Percentiles rank a stretch among this genome's conserved stretches.
Evolutionary conservation across 1,140 invertebrate species (phyloP).

Genomic region (Drepana arcuata): DNA sequence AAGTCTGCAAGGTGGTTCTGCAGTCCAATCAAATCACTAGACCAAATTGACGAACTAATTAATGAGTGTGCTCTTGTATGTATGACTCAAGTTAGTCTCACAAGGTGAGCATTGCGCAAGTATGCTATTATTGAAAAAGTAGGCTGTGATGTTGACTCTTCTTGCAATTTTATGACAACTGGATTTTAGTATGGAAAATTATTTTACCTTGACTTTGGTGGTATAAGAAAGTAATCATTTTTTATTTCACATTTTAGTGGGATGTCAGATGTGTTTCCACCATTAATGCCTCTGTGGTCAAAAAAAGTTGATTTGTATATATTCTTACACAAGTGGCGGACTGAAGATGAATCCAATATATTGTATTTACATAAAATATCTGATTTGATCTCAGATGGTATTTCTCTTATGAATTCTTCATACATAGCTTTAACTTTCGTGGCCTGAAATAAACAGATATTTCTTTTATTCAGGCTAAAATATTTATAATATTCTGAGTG

Average conservation of each 20-base stretch:
- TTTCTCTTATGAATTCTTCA: constrained; percentile 19
- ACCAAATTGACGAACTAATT: no score
- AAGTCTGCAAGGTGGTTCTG: no score
- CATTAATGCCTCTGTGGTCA: constrained; percentile 28
- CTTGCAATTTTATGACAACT: no score
- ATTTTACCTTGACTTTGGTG: constrained; percentile 46
- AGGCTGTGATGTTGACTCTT: no score
- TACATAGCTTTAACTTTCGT: constrained; percentile 26
- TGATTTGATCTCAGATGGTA: constrained; percentile 18
- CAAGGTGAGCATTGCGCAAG: no score
- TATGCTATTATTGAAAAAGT: no score
- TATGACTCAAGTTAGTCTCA: no score
- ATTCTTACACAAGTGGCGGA: constrained; percentile 32
- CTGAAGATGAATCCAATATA: constrained; percentile 18
- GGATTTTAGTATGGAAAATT: no score
- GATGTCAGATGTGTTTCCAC: constrained; percentile 40
- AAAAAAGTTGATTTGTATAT: constrained; percentile 41
- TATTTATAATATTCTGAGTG: no score
- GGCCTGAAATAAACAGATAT: constrained; percentile 28
- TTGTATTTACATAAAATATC: constrained; percentile 18
- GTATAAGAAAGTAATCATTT: constrained; percentile 42
- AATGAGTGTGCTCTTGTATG: no score
- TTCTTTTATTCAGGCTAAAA: no score
- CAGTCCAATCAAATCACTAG: no score
- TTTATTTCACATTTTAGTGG: constrained; percentile 40